Base-by-base conservation (phyloP, 2,113 vertebrate genomes). In the Lasiurus cinereus region DNA sequence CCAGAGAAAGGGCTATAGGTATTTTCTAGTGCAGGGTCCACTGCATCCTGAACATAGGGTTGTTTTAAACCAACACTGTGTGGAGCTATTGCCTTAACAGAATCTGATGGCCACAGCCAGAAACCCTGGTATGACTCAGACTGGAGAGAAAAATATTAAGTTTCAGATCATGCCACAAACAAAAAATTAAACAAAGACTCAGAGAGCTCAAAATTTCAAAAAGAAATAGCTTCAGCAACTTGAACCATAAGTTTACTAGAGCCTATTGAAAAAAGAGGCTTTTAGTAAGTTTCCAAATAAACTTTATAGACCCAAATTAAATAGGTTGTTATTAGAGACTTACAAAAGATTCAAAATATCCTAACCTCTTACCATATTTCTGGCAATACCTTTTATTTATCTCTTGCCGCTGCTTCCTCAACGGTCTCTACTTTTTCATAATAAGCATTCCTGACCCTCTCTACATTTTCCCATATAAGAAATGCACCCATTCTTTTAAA, bases 81-180 rank as follows among this genome's bases (percentile, higher is more conserved):
- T 92, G 95, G 95, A 96, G 96, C 96, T 97, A 22, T 96, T 95
- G 96, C 86, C 83, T 95, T 94, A 88, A 77, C 54, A 77, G 78
- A 94, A 21, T 56, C 19, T 85, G 70, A 56, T 52, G 66, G 14
- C 50, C 76, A 91, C 92, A 90, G 88, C 43, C 90, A 79, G 56
- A 82, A 69, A 78, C 15, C 5, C 39, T 4, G 1, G 15, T 7
- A 15, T 94, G 96, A 95, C 73, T 94, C 94, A 87, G 56, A 77
- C 29, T 67, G 24, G 24, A 8, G 48, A 62, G 36, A 18, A n/a
- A 67, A 66, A 88, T 19, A 67, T 9, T 48, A 54, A 52, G 4
- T 36, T 87, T 92, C 79, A 85, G 9, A 91, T 31, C 8, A 14
- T 24, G 18, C 31, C 62, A 48, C 6, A 12, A 31, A 73, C 79